phyloP scores from a whole-genome alignment of 2,797 vertebrate species.

The Karalla daura region DNA sequence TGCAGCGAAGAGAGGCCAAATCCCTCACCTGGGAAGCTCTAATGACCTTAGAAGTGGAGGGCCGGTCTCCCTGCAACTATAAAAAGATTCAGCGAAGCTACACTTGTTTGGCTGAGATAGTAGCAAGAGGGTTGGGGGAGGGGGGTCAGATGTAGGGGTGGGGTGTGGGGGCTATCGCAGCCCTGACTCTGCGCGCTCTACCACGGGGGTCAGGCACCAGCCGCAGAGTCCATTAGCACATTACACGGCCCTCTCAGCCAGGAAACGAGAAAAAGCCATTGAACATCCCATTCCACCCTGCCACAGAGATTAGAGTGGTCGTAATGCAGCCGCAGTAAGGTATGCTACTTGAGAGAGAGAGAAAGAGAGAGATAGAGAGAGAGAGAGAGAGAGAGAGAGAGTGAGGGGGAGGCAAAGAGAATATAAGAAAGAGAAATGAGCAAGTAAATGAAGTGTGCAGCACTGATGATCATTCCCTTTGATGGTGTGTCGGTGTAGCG shows the following conservation, averaged over 20 bases:
- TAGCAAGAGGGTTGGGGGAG: too few relatives aligned
- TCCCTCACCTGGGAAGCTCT: slow-evolving; percentile 40
- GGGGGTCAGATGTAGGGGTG: too few relatives aligned
- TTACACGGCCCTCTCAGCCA: slow-evolving; percentile 69
- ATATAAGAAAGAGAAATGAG: slow-evolving; percentile 60
- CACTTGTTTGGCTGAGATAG: slow-evolving; percentile 54
- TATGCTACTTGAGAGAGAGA: slow-evolving; percentile 34
- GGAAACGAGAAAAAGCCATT: slow-evolving; percentile 71
- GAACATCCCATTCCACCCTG: slow-evolving; percentile 66
- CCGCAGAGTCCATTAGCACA: slow-evolving; percentile 80
- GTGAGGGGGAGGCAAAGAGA: slow-evolving; percentile 37
- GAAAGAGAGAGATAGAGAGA: slow-evolving; percentile 27
- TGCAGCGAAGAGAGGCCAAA: slow-evolving; percentile 20
- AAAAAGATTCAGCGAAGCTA: slow-evolving; percentile 58
- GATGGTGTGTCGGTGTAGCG: slow-evolving; percentile 53
- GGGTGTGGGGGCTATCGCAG: slow-evolving; percentile 44
- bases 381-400: slow-evolving; percentile 13
- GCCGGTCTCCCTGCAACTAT: slow-evolving; percentile 50
- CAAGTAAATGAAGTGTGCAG: slow-evolving; percentile 64
- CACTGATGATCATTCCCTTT: slow-evolving; percentile 68
- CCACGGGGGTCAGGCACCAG: slow-evolving; percentile 65
- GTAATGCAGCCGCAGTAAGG: slow-evolving; percentile 68
- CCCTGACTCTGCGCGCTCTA: slow-evolving; percentile 35
- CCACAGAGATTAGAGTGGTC: slow-evolving; percentile 67
- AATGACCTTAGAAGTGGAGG: slow-evolving; percentile 46